Conservation (phyloP, 2,113 vertebrate species). For the Lanius ludovicianus region DNA sequence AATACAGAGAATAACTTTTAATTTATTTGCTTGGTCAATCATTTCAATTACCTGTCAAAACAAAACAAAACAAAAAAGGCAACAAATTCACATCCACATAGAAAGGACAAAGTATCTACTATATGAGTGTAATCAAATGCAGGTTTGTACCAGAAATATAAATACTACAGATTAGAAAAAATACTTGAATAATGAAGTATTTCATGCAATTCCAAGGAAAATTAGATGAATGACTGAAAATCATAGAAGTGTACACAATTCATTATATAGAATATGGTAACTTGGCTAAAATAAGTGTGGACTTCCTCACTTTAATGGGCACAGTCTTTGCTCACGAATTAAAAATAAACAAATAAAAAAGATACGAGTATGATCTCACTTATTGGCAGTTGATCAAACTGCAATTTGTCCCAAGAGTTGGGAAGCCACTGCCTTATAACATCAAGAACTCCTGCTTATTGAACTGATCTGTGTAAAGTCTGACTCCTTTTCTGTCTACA, state of each 20-base stretch:
- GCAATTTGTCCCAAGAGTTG: constrained; percentile 47
- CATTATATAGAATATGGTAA: constrained; percentile 26
- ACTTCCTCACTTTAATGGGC: constrained; percentile 53
- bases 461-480: background rate
- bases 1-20: background rate
- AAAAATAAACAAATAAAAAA: constrained; percentile 71
- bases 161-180: background rate
- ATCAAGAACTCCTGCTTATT: background rate
- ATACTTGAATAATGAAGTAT: constrained; percentile 13
- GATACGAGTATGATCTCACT: constrained; percentile 4
- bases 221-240: background rate
- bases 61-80: background rate
- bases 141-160: background rate
- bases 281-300: constrained; percentile 17
- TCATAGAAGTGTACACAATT: background rate
- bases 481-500: background rate
- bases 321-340: constrained; percentile 58
- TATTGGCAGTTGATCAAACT: constrained; percentile 41
- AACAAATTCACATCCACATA: background rate
- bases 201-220: constrained; percentile 33
- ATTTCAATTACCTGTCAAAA: background rate
- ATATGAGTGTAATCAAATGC: background rate
- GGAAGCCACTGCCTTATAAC: constrained; percentile 31
- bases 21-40: background rate
- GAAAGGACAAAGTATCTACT: background rate